Conservation (phyloP, 92 coral and sea anemone species). For the Zoanthus solanderi region DNA sequence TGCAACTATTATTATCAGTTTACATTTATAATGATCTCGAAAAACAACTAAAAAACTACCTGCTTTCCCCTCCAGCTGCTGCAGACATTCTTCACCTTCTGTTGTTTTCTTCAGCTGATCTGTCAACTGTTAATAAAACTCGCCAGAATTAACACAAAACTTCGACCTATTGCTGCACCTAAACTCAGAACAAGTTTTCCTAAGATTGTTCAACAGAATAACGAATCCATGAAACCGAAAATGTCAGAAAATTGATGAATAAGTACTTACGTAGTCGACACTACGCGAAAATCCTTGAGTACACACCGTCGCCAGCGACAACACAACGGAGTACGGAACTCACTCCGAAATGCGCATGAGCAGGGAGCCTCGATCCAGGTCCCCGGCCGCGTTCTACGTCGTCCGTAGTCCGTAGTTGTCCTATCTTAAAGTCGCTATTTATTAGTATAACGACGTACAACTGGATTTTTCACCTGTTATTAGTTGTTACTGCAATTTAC, state of each 20-base stretch:
- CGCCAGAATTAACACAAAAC: constrained; percentile 33
- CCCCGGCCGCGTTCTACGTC: neutral
- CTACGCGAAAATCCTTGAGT: constrained; percentile 28
- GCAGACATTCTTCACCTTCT: constrained; percentile 25
- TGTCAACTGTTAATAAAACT: constrained; percentile 11
- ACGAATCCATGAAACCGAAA: constrained; percentile 25
- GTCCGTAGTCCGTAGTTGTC: constrained; percentile 8
- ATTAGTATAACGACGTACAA: no score
- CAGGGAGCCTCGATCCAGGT: constrained; percentile 37
- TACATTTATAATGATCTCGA: neutral
- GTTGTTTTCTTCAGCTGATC: constrained; percentile 19
- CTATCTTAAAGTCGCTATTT: neutral
- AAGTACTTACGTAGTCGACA: constrained; percentile 20
- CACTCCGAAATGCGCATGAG: constrained; percentile 25
- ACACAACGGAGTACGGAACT: constrained; percentile 29
- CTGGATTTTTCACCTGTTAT: no score
- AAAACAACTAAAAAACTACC: neutral
- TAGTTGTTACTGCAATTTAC: no score
- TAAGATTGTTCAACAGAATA: constrained; percentile 3
- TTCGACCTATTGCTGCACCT: constrained; percentile 20
- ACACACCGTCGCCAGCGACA: constrained; percentile 30
- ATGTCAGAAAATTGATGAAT: constrained; percentile 22
- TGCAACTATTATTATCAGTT: constrained; percentile 6
- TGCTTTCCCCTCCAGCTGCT: constrained; percentile 20
- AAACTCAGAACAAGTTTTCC: constrained; percentile 21